Evolutionary conservation across 2,888 invertebrate genomes (phyloP).

Genomic region (Leucoptera coffeella): DNA sequence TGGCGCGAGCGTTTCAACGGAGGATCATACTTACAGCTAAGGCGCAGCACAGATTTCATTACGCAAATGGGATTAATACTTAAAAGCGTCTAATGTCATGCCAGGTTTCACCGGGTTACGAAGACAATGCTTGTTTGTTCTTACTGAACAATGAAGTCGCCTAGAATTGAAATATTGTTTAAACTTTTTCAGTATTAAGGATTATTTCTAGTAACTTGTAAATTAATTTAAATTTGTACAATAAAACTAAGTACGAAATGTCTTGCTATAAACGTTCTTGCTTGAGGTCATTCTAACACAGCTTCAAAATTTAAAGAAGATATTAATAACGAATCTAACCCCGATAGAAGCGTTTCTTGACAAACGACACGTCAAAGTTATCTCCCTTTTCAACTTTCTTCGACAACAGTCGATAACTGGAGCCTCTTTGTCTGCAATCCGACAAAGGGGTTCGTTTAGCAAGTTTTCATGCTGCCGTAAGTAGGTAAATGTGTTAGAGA

Average conservation of each 20-base stretch:
- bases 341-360: slow-evolving; percentile 32
- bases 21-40: slow-evolving; percentile 44
- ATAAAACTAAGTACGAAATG: slow-evolving; percentile 5
- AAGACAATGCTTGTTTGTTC: no score
- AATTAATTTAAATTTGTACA: no score
- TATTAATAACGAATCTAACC: slow-evolving; percentile 41
- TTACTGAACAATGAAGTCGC: no score
- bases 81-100: no score
- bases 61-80: slow-evolving; percentile 53
- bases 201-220: no score
- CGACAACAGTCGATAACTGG: slow-evolving; percentile 47
- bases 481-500: slow-evolving; percentile 48
- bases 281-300: slow-evolving; percentile 8
- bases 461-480: slow-evolving; percentile 44
- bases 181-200: no score
- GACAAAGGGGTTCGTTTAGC: slow-evolving; percentile 41
- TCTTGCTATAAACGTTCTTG: neutral
- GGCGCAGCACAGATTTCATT: slow-evolving; percentile 52
- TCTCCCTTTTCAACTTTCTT: slow-evolving; percentile 47
- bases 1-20: slow-evolving; percentile 56
- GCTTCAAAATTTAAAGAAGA: slow-evolving; percentile 33
- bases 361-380: no score
- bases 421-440: slow-evolving; percentile 11
- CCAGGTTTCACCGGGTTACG: no score
- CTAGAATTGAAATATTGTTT: no score